These are phyloP conservation scores for Eupithecia vulgata DNA, from an alignment of 2,888 invertebrate species.

Conservation along the genomic window DNA sequence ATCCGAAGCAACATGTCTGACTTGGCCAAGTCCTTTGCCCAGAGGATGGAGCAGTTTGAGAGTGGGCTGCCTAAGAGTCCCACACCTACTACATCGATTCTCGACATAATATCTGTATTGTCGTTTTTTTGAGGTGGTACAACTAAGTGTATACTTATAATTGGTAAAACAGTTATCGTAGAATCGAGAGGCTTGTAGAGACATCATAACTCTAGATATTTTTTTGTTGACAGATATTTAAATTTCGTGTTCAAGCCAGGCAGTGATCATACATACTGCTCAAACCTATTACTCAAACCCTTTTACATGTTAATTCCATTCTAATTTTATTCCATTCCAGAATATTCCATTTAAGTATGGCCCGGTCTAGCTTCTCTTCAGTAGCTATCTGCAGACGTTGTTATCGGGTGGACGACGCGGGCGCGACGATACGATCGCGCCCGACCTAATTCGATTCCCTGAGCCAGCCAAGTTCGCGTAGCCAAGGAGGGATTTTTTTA, in stretches of 20 bases:
- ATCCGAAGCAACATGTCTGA: too few relatives aligned
- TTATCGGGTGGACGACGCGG: slow-evolving; percentile 59
- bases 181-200: not conserved
- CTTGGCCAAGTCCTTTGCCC: too few relatives aligned
- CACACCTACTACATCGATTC: too few relatives aligned
- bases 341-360: not conserved
- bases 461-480: slow-evolving; percentile 54
- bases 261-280: too few relatives aligned
- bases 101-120: not conserved
- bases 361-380: slow-evolving; percentile 21
- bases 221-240: too few relatives aligned
- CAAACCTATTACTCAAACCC: not conserved
- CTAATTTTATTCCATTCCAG: not conserved
- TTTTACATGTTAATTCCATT: not conserved
- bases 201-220: too few relatives aligned
- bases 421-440: slow-evolving; percentile 70
- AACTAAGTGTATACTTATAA: not conserved
- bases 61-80: too few relatives aligned
- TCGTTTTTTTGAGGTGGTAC: not conserved
- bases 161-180: not conserved
- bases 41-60: too few relatives aligned
- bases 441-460: slow-evolving; percentile 78
- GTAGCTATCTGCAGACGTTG: slow-evolving; percentile 50
- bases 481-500: slow-evolving; percentile 41
- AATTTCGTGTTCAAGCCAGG: too few relatives aligned